Evolutionary conservation across 1,140 invertebrate species (phyloP).

Genomic region (Drosophila sucinea): DNA sequence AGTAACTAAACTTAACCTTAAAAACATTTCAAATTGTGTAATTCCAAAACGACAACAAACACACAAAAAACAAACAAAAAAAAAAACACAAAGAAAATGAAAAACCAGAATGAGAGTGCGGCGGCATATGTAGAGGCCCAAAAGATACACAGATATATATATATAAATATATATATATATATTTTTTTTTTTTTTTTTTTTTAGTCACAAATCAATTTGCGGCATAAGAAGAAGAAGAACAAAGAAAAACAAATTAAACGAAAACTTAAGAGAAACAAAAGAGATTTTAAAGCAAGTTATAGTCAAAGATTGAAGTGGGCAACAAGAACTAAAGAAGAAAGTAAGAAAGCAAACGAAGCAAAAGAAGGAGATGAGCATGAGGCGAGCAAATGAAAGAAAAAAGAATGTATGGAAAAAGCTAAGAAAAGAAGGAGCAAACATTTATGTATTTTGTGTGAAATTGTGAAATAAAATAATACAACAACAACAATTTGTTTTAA

Average conservation of each 20-base stretch:
- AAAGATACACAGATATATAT: neutral
- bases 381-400: neutral
- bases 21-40: conserved; percentile 20
- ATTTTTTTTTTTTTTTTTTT: conserved; percentile 31
- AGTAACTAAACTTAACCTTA: conserved; percentile 55
- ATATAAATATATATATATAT: conserved; percentile 7
- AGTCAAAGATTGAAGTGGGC: conserved; percentile 48
- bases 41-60: conserved; percentile 16
- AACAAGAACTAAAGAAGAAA: conserved; percentile 16
- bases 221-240: conserved; percentile 48
- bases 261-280: conserved; percentile 14
- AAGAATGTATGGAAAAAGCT: neutral
- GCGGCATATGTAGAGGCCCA: neutral
- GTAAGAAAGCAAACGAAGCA: neutral
- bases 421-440: neutral
- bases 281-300: conserved; percentile 42
- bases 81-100: conserved; percentile 23
- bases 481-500: conserved; percentile 39
- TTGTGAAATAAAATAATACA: conserved; percentile 30
- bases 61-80: neutral
- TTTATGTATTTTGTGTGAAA: conserved; percentile 16
- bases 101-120: neutral
- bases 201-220: conserved; percentile 44
- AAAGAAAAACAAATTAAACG: conserved; percentile 23
- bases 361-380: conserved; percentile 16